Evolutionary conservation across 2,113 vertebrate genomes (phyloP), one percentile per base, ranked within the genome.

Genomic region (Tyto alba): DNA sequence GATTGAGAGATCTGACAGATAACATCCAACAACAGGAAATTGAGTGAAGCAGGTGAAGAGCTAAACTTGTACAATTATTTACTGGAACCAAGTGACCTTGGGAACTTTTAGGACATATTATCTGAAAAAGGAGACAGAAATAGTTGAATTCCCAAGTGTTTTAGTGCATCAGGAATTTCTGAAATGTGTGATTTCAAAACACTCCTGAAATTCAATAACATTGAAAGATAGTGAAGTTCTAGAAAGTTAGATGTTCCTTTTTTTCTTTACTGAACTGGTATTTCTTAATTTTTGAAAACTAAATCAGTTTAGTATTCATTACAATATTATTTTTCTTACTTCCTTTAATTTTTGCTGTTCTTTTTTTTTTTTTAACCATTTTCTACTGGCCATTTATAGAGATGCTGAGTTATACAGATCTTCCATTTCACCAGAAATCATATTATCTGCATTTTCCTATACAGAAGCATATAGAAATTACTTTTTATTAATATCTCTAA

Each of bases 31-130:
- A 72, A 41, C 6, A 60, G 13, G 3, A 26, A 83, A 80, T 13
- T 27, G 7, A 76, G 10, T 0, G 0, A 84, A 77, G 7, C 2
- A 43, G 4, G 7, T 48, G 16, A 52, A 64, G 8, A 73, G 9
- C 29, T 27, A 82, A 72, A 62, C 9, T 25, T 74, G 29, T 45
- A 55, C 4, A 64, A 53, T 21, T 64, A 43, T 48, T 66, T 62
- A 30, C 16, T 66, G 7, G 9, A 84, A 66, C 5, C 12, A 47
- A 57, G 8, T 38, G 15, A 59, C 15, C 36, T 53, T 43, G 50
- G 12, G 13, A 77, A 77, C 2, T 36, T 74, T 69, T 34, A 66
- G 5, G 7, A 10, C 7, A 16, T 57, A 13, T 14, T 56, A 21
- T 18, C 34, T 71, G 23, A 83, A 67, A 16, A 94, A 40, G 3